These are phyloP conservation scores for Meloe dianella DNA, from an alignment of 2,888 invertebrate genomes.

Conservation along the genomic window DNA sequence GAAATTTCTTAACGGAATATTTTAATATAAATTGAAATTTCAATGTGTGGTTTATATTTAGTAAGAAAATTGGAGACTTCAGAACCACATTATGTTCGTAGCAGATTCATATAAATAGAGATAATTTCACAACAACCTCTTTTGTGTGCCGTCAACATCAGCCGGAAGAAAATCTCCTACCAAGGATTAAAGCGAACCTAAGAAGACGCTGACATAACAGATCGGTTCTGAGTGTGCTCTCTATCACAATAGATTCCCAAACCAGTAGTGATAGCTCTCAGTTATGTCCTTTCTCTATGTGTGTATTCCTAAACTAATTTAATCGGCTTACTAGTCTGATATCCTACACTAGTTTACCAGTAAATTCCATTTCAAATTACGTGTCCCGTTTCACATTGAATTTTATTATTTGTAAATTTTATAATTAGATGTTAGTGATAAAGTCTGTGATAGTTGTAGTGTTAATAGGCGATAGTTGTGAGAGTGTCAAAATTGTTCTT, in stretches of 20 bases:
- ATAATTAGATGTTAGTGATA: slow-evolving; percentile 19
- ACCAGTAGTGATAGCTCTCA: slow-evolving; percentile 24
- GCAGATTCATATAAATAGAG: slow-evolving; percentile 42
- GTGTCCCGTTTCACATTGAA: slow-evolving; percentile 27
- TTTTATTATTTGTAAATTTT: slow-evolving; percentile 30
- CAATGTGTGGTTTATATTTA: slow-evolving; percentile 26
- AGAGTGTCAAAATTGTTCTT: not conserved
- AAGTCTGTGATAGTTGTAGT: not conserved
- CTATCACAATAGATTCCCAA: slow-evolving; percentile 39
- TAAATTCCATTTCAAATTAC: slow-evolving; percentile 35
- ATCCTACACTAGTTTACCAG: slow-evolving; percentile 25
- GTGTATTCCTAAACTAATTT: slow-evolving; percentile 38
- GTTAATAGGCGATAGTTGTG: not conserved
- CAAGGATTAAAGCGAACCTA: slow-evolving; percentile 39
- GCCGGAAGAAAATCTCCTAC: slow-evolving; percentile 37
- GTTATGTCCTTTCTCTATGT: not conserved
- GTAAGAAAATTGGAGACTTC: slow-evolving; percentile 36
- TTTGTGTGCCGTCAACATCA: slow-evolving; percentile 42
- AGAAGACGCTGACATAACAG: slow-evolving; percentile 46
- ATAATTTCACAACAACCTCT: slow-evolving; percentile 45
- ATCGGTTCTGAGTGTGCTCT: slow-evolving; percentile 38
- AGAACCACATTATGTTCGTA: slow-evolving; percentile 36
- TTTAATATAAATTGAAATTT: slow-evolving; percentile 34
- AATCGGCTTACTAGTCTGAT: slow-evolving; percentile 36
- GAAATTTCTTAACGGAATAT: not conserved